A percentile compares a stretch with the other conserved stretches of the same genome.
phyloP scores from a whole-genome alignment of 2,888 invertebrate species.

The Biston betularia region DNA sequence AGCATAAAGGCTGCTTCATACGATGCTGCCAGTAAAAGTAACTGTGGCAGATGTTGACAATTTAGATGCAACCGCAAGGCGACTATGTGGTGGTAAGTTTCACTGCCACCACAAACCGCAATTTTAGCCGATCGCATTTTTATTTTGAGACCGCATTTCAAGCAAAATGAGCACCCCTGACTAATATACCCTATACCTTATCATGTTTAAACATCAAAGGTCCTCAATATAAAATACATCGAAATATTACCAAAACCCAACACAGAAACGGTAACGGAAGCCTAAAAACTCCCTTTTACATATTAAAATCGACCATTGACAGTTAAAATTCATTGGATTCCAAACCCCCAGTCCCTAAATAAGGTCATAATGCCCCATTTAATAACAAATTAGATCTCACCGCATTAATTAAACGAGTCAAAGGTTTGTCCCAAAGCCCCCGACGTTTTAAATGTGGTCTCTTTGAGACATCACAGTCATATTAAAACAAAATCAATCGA shows the following conservation, averaged over 20 bases:
- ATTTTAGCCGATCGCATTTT: too few relatives aligned
- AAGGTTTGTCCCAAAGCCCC: constrained; percentile 29
- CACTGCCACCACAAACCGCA: too few relatives aligned
- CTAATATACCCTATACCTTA: neutral
- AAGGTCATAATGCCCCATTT: constrained; percentile 80
- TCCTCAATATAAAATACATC: constrained; percentile 26
- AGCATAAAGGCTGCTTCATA: too few relatives aligned
- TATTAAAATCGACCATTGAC: constrained; percentile 73
- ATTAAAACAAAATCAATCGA: constrained; percentile 30
- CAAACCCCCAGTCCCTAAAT: constrained; percentile 65
- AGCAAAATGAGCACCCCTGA: neutral
- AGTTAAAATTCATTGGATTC: constrained; percentile 81
- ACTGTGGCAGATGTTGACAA: too few relatives aligned
- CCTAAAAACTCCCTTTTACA: constrained; percentile 66
- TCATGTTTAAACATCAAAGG: constrained; percentile 18
- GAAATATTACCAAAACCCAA: constrained; percentile 39
- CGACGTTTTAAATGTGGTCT: constrained; percentile 22
- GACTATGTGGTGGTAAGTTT: too few relatives aligned
- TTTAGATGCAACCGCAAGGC: too few relatives aligned
- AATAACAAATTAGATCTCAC: constrained; percentile 81
- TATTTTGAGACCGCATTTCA: too few relatives aligned
- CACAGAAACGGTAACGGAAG: constrained; percentile 60
- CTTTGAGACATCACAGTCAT: constrained; percentile 23
- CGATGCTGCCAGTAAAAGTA: too few relatives aligned
- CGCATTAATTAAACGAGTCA: constrained; percentile 64